These are phyloP conservation scores for Scrobipalpa atriplicella DNA, from an alignment of 2,888 invertebrate species.

Conservation along the genomic window DNA sequence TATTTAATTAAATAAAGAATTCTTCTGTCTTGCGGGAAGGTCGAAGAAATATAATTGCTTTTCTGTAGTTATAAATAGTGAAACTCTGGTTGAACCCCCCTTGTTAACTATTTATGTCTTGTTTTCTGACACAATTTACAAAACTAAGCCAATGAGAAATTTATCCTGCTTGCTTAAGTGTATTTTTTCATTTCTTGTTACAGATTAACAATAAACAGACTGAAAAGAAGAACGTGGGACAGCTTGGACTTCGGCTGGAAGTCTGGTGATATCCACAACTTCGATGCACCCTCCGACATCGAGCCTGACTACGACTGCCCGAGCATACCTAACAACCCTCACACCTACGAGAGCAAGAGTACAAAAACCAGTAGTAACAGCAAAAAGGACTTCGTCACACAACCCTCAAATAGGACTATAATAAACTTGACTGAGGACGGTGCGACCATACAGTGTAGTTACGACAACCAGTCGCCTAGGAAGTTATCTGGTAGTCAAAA, in stretches of 20 bases:
- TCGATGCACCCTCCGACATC: constrained; percentile 76
- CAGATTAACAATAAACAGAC: constrained; percentile 71
- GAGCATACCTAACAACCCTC: constrained; percentile 77
- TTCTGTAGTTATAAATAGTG: no score
- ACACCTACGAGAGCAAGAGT: constrained; percentile 70
- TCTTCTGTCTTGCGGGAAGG: no score
- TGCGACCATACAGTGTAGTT: constrained; percentile 87
- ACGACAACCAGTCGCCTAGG: constrained; percentile 71
- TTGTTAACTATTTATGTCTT: no score
- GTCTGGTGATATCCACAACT: constrained; percentile 74
- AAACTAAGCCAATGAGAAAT: no score
- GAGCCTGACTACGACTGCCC: constrained; percentile 76
- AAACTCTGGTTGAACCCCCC: no score
- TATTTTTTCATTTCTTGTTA: constrained; percentile 41
- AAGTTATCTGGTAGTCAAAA: constrained; percentile 62
- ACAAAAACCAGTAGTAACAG: constrained; percentile 37
- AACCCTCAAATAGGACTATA: constrained; percentile 86
- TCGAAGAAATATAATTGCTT: no score
- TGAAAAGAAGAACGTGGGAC: constrained; percentile 83
- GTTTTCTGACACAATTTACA: no score
- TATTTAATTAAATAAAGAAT: no score
- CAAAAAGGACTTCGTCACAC: constrained; percentile 61
- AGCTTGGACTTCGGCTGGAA: constrained; percentile 83
- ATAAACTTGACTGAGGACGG: constrained; percentile 88
- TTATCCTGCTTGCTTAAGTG: neutral